These are phyloP conservation scores for Lytechinus variegatus DNA, from an alignment of 35 echinoderm and acorn worm species.

Conservation along the genomic window DNA sequence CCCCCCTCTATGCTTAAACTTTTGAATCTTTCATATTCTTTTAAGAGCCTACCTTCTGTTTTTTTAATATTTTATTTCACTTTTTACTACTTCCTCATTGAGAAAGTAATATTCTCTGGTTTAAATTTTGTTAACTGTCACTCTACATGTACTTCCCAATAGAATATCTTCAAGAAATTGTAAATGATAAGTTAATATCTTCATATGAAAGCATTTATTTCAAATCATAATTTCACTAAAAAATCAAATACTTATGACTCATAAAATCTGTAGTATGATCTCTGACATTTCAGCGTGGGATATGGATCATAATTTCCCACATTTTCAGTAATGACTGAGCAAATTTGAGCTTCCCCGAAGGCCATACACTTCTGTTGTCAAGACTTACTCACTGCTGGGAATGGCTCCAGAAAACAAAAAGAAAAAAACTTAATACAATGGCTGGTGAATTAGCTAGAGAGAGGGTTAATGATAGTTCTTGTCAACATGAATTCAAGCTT, in stretches of 20 bases:
- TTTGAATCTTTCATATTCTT: too few relatives aligned
- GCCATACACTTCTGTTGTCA: constrained; percentile 17
- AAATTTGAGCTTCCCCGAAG: not conserved
- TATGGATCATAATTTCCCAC: not conserved
- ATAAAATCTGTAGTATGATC: not conserved
- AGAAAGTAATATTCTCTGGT: too few relatives aligned
- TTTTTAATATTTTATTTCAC: too few relatives aligned
- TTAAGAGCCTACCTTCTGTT: too few relatives aligned
- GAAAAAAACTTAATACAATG: not conserved
- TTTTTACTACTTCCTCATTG: too few relatives aligned
- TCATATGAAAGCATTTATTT: not conserved
- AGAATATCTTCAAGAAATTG: too few relatives aligned
- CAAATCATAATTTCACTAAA: too few relatives aligned
- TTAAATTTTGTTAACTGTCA: too few relatives aligned
- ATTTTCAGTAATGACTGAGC: not conserved
- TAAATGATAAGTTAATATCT: too few relatives aligned
- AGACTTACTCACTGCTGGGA: constrained; percentile 35
- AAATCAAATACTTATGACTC: not conserved
- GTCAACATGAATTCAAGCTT: constrained; percentile 1
- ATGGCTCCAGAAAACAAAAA: not conserved
- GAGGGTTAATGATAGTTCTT: constrained; percentile 22
- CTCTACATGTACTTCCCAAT: too few relatives aligned
- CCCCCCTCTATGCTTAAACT: too few relatives aligned
- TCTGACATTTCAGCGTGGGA: not conserved
- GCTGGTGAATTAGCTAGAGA: not conserved